Percentiles rank a stretch among this genome's conserved stretches.
phyloP scores from a whole-genome alignment of 2,888 invertebrate genomes.

The Gandaritis pyraliata region DNA sequence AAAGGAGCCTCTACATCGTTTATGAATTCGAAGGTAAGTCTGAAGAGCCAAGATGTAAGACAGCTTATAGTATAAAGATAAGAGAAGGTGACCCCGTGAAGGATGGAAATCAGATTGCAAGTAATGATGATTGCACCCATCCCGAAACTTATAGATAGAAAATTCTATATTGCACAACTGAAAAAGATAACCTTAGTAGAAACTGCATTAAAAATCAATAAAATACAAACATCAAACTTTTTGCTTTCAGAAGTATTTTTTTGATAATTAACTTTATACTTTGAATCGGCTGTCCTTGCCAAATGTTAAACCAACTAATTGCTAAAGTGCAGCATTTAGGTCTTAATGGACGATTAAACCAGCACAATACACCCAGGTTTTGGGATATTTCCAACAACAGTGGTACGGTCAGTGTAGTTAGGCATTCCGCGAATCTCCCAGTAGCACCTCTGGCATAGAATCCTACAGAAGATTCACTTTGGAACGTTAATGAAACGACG shows the following conservation, averaged over 20 bases:
- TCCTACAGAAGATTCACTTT: constrained; percentile 7
- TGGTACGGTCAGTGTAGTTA: constrained; percentile 18
- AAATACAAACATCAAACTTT: constrained; percentile 11
- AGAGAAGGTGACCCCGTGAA: too few relatives aligned
- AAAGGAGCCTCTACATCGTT: too few relatives aligned
- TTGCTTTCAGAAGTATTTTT: not conserved
- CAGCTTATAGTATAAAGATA: too few relatives aligned
- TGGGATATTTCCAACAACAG: constrained; percentile 30
- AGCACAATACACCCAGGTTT: constrained; percentile 30
- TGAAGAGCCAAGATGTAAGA: too few relatives aligned
- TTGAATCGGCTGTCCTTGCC: constrained; percentile 19
- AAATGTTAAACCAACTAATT: constrained; percentile 32
- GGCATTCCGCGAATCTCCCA: constrained; percentile 38
- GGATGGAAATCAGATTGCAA: too few relatives aligned
- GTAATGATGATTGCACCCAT: too few relatives aligned
- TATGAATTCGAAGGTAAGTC: too few relatives aligned
- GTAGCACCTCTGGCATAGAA: constrained; percentile 27
- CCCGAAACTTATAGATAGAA: too few relatives aligned
- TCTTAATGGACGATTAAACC: constrained; percentile 33
- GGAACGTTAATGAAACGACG: not conserved
- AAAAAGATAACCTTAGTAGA: too few relatives aligned
- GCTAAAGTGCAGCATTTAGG: constrained; percentile 31
- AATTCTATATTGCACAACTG: too few relatives aligned
- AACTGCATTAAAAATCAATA: too few relatives aligned
- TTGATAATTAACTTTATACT: constrained; percentile 15